Evolutionary conservation across 2,113 vertebrate genomes (phyloP).

Genomic region (Bubalus kerabau): DNA sequence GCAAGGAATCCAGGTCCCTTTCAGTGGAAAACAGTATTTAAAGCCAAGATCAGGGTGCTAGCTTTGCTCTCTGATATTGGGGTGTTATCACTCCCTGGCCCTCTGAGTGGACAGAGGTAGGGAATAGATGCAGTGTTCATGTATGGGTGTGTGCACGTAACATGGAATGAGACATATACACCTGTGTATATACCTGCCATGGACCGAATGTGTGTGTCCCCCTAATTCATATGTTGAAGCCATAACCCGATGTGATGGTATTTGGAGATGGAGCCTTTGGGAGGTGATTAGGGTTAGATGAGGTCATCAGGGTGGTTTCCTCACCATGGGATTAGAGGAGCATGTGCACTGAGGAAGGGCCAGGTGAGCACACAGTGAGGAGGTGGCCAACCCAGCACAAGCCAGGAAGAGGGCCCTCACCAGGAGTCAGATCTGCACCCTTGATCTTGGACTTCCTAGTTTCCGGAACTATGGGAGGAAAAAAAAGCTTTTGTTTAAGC

Average conservation of each 20-base stretch:
- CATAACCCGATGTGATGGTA: neutral
- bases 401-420: neutral
- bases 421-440: neutral
- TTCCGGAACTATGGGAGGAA: neutral
- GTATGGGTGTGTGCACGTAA: neutral
- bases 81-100: neutral
- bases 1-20: neutral
- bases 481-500: neutral
- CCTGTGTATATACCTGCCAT: neutral
- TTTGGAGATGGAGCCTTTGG: neutral
- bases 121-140: neutral
- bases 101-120: neutral
- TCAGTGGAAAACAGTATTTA: neutral
- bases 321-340: neutral
- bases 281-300: neutral
- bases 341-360: neutral
- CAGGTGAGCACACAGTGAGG: neutral
- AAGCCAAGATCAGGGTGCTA: neutral
- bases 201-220: neutral
- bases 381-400: neutral
- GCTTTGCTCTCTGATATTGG: neutral
- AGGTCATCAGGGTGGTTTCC: neutral
- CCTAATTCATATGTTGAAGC: neutral
- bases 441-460: neutral
- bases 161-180: neutral